These are phyloP conservation scores for Dinoponera quadriceps DNA, from an alignment of 1,140 invertebrate genomes.

Conservation along the genomic window DNA sequence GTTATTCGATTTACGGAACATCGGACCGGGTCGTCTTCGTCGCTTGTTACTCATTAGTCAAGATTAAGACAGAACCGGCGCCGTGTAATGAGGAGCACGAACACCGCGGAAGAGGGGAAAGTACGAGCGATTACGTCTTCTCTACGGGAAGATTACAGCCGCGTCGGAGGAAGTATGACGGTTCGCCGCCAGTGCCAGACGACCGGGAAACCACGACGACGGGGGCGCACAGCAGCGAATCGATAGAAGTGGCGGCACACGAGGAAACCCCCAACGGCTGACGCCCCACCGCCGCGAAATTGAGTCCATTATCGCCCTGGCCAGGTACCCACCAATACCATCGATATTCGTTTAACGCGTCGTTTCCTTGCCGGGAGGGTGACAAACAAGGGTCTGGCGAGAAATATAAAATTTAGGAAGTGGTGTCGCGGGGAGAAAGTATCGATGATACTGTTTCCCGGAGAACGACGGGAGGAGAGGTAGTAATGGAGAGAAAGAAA, in stretches of 20 bases:
- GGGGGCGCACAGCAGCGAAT: constrained; percentile 61
- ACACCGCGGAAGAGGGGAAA: constrained; percentile 33
- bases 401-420: constrained; percentile 76
- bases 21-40: constrained; percentile 36
- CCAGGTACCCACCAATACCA: constrained; percentile 75
- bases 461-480: not conserved
- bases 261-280: constrained; percentile 68
- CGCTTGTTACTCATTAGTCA: constrained; percentile 61
- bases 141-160: constrained; percentile 38
- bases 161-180: constrained; percentile 59
- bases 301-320: constrained; percentile 77
- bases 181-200: constrained; percentile 61
- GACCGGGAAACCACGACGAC: constrained; percentile 68
- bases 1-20: constrained; percentile 53
- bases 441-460: not conserved
- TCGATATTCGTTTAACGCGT: constrained; percentile 79
- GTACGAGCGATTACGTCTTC: constrained; percentile 45
- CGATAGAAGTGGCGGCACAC: constrained; percentile 68
- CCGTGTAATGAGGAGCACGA: constrained; percentile 56
- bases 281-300: constrained; percentile 70
- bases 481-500: constrained; percentile 23
- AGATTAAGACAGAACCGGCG: constrained; percentile 53
- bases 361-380: constrained; percentile 65
- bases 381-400: constrained; percentile 72
- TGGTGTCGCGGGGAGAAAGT: not conserved